phyloP scores from a whole-genome alignment of 2,797 vertebrate genomes.

The Austrolebias charrua region DNA sequence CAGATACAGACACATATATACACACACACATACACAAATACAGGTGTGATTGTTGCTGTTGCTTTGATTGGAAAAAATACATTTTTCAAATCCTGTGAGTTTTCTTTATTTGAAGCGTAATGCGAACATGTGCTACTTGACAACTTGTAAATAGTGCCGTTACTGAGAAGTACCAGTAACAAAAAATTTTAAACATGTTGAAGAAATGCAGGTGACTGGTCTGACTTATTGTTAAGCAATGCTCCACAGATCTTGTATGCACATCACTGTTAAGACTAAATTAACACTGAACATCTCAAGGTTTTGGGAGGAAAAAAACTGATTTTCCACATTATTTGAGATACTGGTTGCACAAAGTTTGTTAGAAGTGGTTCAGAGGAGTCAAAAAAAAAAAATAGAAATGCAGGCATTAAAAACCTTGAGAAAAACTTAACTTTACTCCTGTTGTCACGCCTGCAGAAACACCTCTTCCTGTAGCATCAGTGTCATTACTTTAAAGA shows the following conservation, averaged over 20 bases:
- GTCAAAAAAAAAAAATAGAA: neutral
- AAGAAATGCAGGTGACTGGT: neutral
- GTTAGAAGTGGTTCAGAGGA: neutral
- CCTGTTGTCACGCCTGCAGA: neutral
- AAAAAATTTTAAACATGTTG: neutral
- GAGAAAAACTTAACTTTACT: neutral
- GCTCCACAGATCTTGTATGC: neutral
- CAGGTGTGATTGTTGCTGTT: too few relatives aligned
- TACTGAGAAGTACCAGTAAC: neutral
- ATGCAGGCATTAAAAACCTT: neutral
- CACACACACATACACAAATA: too few relatives aligned
- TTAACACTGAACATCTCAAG: too few relatives aligned
- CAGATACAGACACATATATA: too few relatives aligned
- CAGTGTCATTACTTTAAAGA: neutral
- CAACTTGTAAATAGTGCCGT: neutral
- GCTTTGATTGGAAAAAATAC: too few relatives aligned
- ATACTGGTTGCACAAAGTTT: too few relatives aligned
- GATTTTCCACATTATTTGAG: too few relatives aligned
- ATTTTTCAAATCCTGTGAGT: too few relatives aligned
- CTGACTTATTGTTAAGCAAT: neutral
- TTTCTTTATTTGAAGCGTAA: neutral
- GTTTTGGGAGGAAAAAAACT: too few relatives aligned
- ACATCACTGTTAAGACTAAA: too few relatives aligned
- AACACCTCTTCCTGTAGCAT: neutral
- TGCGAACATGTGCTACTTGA: neutral